Evolutionary conservation across 2,888 invertebrate genomes (phyloP).

Genomic region (Apamea sordens): DNA sequence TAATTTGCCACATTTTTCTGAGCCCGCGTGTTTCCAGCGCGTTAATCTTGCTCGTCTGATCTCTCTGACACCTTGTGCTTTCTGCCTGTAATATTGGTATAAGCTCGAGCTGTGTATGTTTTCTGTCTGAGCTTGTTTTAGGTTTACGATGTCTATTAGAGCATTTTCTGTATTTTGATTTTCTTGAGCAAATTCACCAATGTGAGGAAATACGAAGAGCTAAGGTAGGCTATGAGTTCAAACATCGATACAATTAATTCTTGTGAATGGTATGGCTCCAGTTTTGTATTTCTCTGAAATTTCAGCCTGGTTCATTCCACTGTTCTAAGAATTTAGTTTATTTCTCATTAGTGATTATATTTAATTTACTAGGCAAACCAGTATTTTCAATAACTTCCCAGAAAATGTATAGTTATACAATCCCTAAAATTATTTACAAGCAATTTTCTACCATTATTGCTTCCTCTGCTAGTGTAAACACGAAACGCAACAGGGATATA

Average conservation of each 20-base stretch:
- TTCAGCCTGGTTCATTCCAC: background rate
- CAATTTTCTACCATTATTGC: constrained; percentile 45
- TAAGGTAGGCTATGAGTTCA: background rate
- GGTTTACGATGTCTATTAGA: background rate
- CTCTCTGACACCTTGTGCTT: constrained; percentile 51
- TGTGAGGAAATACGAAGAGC: background rate
- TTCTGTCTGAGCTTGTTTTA: constrained; percentile 1
- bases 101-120: constrained; percentile 17
- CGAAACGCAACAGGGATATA: constrained; percentile 63
- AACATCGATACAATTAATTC: background rate
- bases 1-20: constrained; percentile 58
- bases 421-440: constrained; percentile 46
- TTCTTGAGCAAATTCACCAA: background rate
- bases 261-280: background rate
- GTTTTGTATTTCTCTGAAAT: background rate
- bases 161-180: constrained; percentile 3
- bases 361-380: background rate
- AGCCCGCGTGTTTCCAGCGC: constrained; percentile 35
- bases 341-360: constrained; percentile 6
- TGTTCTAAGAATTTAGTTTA: constrained; percentile 4
- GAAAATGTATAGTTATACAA: background rate
- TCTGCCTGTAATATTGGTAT: constrained; percentile 42
- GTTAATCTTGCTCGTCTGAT: constrained; percentile 56
- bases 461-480: constrained; percentile 58
- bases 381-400: background rate